Evolutionary conservation across 2,113 vertebrate species (phyloP).

Genomic region (Boulengeromyrus knoepffleri): DNA sequence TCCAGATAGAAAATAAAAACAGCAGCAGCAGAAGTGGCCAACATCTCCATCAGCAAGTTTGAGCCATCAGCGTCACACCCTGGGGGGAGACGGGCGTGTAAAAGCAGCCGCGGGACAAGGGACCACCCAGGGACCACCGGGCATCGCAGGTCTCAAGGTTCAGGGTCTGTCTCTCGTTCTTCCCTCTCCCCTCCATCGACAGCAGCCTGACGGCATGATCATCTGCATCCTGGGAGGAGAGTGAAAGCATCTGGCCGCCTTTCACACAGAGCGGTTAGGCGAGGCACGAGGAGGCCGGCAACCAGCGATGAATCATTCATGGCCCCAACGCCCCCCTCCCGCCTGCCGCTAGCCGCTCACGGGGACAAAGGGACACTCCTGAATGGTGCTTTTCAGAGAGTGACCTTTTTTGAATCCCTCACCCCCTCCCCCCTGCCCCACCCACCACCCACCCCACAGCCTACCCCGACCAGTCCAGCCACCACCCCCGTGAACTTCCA

Average conservation of each 20-base stretch:
- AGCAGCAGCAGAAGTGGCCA: not conserved
- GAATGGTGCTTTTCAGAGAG: conserved; percentile 9
- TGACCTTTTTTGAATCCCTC: not conserved
- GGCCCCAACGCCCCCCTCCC: not conserved
- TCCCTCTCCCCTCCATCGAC: not conserved
- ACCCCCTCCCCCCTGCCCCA: too few relatives aligned
- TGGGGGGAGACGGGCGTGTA: not conserved
- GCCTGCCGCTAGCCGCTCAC: not conserved
- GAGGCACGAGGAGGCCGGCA: not conserved
- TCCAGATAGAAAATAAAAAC: not conserved
- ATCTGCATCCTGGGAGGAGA: not conserved
- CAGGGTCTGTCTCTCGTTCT: not conserved
- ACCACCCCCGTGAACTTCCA: too few relatives aligned
- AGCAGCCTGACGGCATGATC: not conserved
- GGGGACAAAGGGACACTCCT: conserved; percentile 16
- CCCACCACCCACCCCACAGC: too few relatives aligned
- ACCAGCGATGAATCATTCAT: not conserved
- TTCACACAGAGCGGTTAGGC: not conserved
- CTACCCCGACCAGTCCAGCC: too few relatives aligned
- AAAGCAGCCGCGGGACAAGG: not conserved
- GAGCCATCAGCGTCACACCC: not conserved
- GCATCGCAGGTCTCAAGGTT: not conserved
- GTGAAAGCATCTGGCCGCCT: not conserved
- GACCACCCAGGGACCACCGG: not conserved
- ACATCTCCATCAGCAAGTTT: not conserved